Conservation (phyloP, 1,140 invertebrate species). For the Drosophila malerkotliana region DNA sequence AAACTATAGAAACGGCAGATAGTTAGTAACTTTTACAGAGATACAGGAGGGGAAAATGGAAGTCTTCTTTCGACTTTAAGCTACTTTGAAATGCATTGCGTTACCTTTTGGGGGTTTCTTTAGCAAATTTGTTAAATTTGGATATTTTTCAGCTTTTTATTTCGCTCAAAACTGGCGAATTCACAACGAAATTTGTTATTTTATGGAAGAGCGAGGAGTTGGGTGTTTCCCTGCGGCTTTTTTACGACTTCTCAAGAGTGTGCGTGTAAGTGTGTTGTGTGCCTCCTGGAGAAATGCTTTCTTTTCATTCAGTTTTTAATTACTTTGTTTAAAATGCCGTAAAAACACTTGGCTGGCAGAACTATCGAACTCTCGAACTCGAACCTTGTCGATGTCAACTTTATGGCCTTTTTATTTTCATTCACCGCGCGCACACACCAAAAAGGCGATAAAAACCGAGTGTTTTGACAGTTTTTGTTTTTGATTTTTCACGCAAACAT, state of each 20-base stretch:
- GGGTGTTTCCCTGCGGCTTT: conserved; percentile 29
- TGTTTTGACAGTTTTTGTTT: conserved; percentile 47
- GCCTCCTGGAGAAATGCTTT: conserved; percentile 49
- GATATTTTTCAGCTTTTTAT: conserved; percentile 42
- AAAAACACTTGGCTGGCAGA: conserved; percentile 61
- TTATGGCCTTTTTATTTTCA: conserved; percentile 82
- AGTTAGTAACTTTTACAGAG: conserved; percentile 48
- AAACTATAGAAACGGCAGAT: conserved; percentile 27
- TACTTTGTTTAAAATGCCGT: conserved; percentile 78
- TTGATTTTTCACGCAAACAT: conserved; percentile 31
- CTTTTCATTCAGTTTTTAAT: conserved; percentile 59
- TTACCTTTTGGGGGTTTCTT: conserved; percentile 66
- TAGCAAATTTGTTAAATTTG: conserved; percentile 40
- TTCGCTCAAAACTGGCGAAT: conserved; percentile 65
- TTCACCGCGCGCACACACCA: conserved; percentile 44
- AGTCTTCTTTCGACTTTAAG: conserved; percentile 27
- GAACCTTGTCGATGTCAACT: conserved; percentile 62
- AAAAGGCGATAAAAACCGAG: conserved; percentile 19
- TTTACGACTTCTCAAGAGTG: conserved; percentile 47
- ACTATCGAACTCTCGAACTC: conserved; percentile 36
- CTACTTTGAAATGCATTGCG: conserved; percentile 49
- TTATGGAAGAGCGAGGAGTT: conserved; percentile 31
- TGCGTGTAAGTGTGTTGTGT: conserved; percentile 9
- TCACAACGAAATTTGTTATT: conserved; percentile 78
- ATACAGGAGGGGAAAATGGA: conserved; percentile 1